Conservation (phyloP, 2,113 vertebrate genomes). For the Limnothrissa miodon region DNA sequence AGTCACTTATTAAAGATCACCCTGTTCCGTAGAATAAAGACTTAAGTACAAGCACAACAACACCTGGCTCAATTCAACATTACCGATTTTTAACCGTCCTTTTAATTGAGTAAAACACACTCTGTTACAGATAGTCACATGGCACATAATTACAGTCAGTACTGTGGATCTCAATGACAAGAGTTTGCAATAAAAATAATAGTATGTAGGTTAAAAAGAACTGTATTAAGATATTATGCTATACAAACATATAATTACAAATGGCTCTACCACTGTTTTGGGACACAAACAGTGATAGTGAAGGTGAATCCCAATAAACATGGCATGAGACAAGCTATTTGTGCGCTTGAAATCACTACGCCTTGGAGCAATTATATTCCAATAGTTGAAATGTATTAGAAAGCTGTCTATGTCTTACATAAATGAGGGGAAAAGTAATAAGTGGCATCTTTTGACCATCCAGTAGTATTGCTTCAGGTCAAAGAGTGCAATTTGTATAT, state of each 20-base stretch:
- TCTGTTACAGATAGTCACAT: background rate
- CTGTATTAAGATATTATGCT: background rate
- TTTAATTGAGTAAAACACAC: background rate
- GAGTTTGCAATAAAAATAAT: background rate
- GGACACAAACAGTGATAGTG: background rate
- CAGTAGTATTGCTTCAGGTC: background rate
- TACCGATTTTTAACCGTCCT: background rate
- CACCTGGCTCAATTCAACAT: background rate
- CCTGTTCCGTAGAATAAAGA: background rate
- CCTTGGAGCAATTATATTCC: slow-evolving; percentile 1
- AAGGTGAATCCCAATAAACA: background rate
- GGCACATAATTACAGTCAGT: background rate
- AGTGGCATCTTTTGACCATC: background rate
- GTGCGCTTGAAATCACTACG: background rate
- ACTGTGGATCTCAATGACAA: background rate
- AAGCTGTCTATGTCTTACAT: background rate
- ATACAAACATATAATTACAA: background rate
- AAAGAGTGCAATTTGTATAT: background rate
- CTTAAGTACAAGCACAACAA: background rate
- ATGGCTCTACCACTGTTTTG: background rate
- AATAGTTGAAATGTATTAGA: slow-evolving; percentile 16
- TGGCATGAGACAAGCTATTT: background rate
- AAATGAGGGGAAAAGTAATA: background rate
- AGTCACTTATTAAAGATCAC: background rate
- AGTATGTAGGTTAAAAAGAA: background rate